Conservation (phyloP, 2,888 invertebrate genomes). For the Brenthis ino region DNA sequence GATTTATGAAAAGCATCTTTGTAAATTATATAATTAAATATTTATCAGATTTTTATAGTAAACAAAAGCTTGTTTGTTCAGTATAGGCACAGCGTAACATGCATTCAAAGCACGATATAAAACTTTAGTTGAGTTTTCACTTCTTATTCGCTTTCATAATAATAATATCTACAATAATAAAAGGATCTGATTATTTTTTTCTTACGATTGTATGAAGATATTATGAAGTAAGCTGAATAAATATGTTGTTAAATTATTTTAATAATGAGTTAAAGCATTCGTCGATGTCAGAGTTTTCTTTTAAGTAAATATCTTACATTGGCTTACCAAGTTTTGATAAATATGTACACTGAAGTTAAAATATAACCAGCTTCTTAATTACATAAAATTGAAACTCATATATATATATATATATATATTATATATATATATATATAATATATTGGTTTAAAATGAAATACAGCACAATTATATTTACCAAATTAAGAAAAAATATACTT, state of each 20-base stretch:
- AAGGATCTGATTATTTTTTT: not conserved
- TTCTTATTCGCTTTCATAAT: conserved; percentile 13
- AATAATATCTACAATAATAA: not conserved
- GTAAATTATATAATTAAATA: too few species aligned
- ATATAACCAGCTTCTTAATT: conserved; percentile 13
- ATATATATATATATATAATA: not conserved
- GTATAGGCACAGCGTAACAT: not conserved
- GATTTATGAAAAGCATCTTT: too few species aligned
- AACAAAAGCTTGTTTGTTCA: too few species aligned
- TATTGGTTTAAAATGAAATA: conserved; percentile 6
- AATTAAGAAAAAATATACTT: too few species aligned
- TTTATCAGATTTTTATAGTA: too few species aligned
- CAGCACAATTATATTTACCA: not conserved
- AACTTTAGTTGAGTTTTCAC: conserved; percentile 7
- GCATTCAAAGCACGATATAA: not conserved
- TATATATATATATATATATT: not conserved
- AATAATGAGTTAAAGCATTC: conserved; percentile 3
- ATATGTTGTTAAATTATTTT: not conserved
- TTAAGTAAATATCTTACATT: conserved; percentile 17
- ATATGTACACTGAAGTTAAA: conserved; percentile 8
- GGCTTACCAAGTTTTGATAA: conserved; percentile 12
- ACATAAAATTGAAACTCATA: conserved; percentile 16
- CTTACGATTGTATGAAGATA: not conserved
- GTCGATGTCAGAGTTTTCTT: conserved; percentile 7
- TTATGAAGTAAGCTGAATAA: too few species aligned